Evolutionary conservation across 2,113 vertebrate species (phyloP), one percentile per base, ranked within the genome.

Genomic region (sheep (Ovis aries)): DNA sequence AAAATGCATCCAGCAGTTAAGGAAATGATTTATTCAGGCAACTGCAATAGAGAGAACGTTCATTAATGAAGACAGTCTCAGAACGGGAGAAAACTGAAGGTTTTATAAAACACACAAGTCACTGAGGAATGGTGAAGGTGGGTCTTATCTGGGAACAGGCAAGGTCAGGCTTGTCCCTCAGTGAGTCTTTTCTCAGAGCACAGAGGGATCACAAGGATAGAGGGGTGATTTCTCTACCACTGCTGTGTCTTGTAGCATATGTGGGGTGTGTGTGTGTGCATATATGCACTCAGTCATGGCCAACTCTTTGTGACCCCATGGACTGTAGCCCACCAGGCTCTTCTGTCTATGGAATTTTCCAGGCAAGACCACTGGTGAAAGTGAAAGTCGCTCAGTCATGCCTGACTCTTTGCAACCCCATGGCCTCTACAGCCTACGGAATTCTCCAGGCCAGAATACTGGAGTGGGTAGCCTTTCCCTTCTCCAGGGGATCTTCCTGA

Each of bases 231-330:
- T 36, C 36, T 45, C 40, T 60, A n/a, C 21, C 31, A 52, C 2
- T 16, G 9, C 19, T 67, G 19, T 5, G 8, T 89, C 10, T 12
- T 36, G 6, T 52, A 81, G 14, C 15, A 12, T 2, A 25, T 71
- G 8, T 23, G 64, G 2, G 2, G 17, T 2, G 33, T 10, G 62
- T n/a, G 33, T 40, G 31, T 9, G 17, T 5, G n/a, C 1, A 5
- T 25, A 1, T 23, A 10, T 6, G 36, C 67, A 40, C 71, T 74
- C 36, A 74, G 36, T 43, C 21, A 74, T 43, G 71, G 43, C 36
- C 71, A 40, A 43, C 21, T 40, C 36, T 23, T 40, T 25, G 36
- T 40, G 36, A 74, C 71, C 21, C 71, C 71, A 25, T 74, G 71
- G 71, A 43, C 36, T 74, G 23, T 25, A 25, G 71, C 10, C 11